Percentiles rank a stretch among this genome's conserved stretches.
phyloP scores from a whole-genome alignment of 2,113 vertebrate genomes.

The Centrocercus urophasianus region DNA sequence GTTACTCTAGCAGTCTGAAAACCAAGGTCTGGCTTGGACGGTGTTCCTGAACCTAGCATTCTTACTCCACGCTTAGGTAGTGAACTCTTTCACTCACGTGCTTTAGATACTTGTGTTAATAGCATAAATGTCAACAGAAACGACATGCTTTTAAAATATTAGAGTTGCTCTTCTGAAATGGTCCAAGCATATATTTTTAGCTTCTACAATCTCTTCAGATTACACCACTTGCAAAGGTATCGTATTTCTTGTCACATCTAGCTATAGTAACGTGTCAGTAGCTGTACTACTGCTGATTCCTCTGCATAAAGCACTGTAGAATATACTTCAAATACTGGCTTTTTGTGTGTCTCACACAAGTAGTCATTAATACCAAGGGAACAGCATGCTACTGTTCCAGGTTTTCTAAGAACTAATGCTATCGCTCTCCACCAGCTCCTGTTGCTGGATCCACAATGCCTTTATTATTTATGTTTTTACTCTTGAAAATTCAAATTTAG shows the following conservation, averaged over 20 bases:
- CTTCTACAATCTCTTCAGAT: accelerated
- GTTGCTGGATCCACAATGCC: background rate
- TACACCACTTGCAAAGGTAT: background rate
- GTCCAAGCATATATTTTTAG: background rate
- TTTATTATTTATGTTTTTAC: conserved; percentile 25
- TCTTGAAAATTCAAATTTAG: conserved; percentile 10
- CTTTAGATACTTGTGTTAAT: background rate
- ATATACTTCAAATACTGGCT: conserved; percentile 22
- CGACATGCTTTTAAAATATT: background rate
- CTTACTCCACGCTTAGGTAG: background rate
- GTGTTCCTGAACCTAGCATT: background rate
- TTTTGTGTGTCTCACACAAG: conserved; percentile 6
- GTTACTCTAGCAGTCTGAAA: background rate
- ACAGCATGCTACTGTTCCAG: conserved; percentile 38
- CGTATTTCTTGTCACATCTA: background rate
- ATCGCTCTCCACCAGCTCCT: background rate
- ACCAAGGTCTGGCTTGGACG: background rate
- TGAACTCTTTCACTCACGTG: background rate
- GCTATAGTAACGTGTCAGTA: background rate
- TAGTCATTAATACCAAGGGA: background rate
- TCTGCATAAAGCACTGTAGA: background rate
- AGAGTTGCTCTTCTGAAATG: conserved; percentile 9
- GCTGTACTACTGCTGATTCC: background rate
- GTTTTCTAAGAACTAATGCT: conserved; percentile 3
- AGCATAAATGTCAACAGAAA: background rate